Conservation (phyloP, 1,140 invertebrate genomes). For the Pogonognathellus flavescens region DNA sequence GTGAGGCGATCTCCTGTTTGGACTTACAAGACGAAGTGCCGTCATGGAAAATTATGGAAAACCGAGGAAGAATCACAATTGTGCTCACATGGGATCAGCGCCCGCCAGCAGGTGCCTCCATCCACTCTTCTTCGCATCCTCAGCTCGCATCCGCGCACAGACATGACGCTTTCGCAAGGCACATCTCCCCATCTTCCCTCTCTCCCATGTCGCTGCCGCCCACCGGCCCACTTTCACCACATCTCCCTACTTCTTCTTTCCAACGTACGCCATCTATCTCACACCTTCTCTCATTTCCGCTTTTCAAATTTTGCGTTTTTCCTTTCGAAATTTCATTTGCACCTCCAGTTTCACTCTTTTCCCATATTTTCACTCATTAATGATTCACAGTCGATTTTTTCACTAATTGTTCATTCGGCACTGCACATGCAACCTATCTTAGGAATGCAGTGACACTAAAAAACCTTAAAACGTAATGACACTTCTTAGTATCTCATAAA, state of each 20-base stretch:
- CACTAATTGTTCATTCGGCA: too few species aligned
- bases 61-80: slow-evolving; percentile 92
- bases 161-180: slow-evolving; percentile 63
- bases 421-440: too few species aligned
- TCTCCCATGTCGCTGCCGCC: slow-evolving; percentile 62
- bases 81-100: slow-evolving; percentile 75
- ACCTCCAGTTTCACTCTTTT: slow-evolving; percentile 20
- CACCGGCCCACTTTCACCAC: slow-evolving; percentile 68
- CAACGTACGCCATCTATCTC: slow-evolving; percentile 46
- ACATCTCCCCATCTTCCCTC: slow-evolving; percentile 63
- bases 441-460: background rate
- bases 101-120: slow-evolving; percentile 72
- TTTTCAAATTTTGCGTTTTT: slow-evolving; percentile 16
- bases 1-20: slow-evolving; percentile 93
- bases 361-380: slow-evolving; percentile 27
- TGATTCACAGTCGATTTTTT: background rate
- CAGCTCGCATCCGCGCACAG: slow-evolving; percentile 60
- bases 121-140: slow-evolving; percentile 57
- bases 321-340: slow-evolving; percentile 8
- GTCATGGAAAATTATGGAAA: slow-evolving; percentile 97
- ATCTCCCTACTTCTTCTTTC: slow-evolving; percentile 45
- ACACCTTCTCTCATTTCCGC: slow-evolving; percentile 51
- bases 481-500: background rate
- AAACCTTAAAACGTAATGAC: background rate
- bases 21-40: slow-evolving; percentile 91